Base-by-base conservation (phyloP, 1,140 invertebrate species). In the Pinna nobilis region DNA sequence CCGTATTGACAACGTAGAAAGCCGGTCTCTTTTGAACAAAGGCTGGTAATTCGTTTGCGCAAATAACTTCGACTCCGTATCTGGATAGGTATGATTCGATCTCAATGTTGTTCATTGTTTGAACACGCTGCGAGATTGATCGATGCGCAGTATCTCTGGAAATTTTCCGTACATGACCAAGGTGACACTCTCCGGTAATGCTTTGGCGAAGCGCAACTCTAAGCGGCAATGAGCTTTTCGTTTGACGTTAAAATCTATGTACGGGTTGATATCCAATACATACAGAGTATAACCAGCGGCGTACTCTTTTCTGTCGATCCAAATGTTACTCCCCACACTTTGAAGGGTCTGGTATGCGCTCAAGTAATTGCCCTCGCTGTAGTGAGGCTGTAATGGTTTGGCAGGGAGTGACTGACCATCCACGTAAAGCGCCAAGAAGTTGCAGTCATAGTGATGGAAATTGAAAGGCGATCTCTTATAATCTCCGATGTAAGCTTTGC, bases 121-220 rank as follows among this genome's bases (percentile, higher is more conserved):
- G 23, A 55, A 57, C 7, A 74, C 66, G 6, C 20, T 47, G 13
- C 72, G 44, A 11, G 72, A 51, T 50, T 75, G 50, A 49, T 69
- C 65, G 7, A 75, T 47, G 39, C 66, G 30, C 30, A 75, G 18
- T 23, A 68, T 41, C 28, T 44, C 59, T 0, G 72, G 72, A 49
- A 68, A 74, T 37, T 39, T 61, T n/a, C 60, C 72, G 47, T 74
- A 68, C 59, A 74, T 68, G 3, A 74, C 33, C 30, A 74, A 18
- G n/a, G 55, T 74, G 0, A 74, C 53, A 35, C 72, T 74, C 20
- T 74, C 72, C 15, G 72, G 72, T 4, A 74, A 18, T 7, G 72
- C 32, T 13, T 25, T 59, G 33, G 55, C 72, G 37, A 74, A 74
- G 3, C 53, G 66, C 1, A 74, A 23, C n/a, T 69, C 64, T 23